These are phyloP conservation scores for Crenuchus spilurus DNA, from an alignment of 2,797 vertebrate species.

Conservation along the genomic window DNA sequence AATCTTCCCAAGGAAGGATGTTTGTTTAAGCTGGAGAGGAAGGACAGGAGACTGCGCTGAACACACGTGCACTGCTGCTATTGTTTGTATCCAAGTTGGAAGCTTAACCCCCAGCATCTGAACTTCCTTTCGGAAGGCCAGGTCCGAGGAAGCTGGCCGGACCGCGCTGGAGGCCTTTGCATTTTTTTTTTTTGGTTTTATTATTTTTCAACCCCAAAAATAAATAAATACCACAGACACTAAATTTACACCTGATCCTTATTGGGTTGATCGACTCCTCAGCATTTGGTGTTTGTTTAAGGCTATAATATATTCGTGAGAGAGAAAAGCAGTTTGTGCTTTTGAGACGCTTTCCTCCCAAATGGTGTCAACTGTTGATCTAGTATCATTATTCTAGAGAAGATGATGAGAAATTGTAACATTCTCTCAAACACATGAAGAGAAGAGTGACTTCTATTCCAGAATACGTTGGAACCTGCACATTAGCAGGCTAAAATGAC, in stretches of 20 bases:
- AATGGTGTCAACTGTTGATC: background rate
- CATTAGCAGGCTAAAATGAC: too few relatives aligned
- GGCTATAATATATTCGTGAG: background rate
- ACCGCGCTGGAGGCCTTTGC: constrained; percentile 22
- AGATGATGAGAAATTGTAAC: background rate
- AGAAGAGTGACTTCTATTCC: background rate
- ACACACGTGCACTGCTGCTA: constrained; percentile 52
- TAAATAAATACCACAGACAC: constrained; percentile 4
- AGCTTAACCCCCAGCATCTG: constrained; percentile 41
- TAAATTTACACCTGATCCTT: constrained; percentile 5
- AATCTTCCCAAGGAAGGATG: constrained; percentile 74
- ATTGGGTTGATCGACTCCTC: background rate
- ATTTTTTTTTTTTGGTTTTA: background rate
- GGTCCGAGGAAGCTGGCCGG: constrained; percentile 27
- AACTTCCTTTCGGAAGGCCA: constrained; percentile 50
- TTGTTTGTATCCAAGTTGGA: constrained; percentile 43
- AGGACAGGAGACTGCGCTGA: constrained; percentile 52
- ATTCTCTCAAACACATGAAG: background rate
- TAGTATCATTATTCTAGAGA: background rate
- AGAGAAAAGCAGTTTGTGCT: background rate
- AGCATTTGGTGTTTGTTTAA: background rate
- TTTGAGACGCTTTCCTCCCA: background rate
- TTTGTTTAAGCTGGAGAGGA: constrained; percentile 66
- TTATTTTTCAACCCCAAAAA: constrained; percentile 6
- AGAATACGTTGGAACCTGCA: too few relatives aligned